phyloP scores from a whole-genome alignment of 1,140 invertebrate species.

The Ctenoplectra terminalis region DNA sequence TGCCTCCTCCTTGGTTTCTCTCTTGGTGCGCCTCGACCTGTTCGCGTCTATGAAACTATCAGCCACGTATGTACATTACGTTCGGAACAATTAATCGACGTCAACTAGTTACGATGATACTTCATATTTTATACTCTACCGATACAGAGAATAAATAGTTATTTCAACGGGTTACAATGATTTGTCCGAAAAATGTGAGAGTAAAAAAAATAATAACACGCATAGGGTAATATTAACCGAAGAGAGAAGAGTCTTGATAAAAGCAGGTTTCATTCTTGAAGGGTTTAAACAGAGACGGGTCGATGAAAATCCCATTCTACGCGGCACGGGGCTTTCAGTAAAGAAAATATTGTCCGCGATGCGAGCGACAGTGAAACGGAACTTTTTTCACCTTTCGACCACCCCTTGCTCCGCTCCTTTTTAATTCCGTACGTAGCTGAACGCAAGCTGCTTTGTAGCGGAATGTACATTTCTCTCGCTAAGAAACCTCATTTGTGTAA shows the following conservation, averaged over 20 bases:
- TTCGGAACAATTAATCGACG: constrained; percentile 55
- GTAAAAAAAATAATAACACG: constrained; percentile 36
- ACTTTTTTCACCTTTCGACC: constrained; percentile 61
- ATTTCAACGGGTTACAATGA: not conserved
- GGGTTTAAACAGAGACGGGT: constrained; percentile 61
- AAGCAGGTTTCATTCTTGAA: constrained; percentile 66
- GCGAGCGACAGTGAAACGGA: constrained; percentile 60
- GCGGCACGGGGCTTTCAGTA: constrained; percentile 64
- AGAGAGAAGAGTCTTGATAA: constrained; percentile 53
- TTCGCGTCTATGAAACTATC: constrained; percentile 44
- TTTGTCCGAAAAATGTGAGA: constrained; percentile 18
- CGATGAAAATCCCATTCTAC: constrained; percentile 70
- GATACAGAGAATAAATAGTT: not conserved
- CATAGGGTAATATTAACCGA: constrained; percentile 38
- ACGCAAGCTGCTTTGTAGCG: constrained; percentile 64
- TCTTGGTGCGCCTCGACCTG: not conserved
- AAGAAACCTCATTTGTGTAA: constrained; percentile 75
- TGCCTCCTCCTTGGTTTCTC: constrained; percentile 12
- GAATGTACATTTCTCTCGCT: constrained; percentile 69
- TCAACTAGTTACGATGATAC: constrained; percentile 30
- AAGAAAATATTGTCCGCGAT: constrained; percentile 69
- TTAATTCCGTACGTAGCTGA: constrained; percentile 64
- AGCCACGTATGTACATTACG: not conserved
- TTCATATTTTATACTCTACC: not conserved
- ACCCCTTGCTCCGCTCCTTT: constrained; percentile 11